phyloP scores from a whole-genome alignment of 2,888 invertebrate species.

The Cantharis rustica region DNA sequence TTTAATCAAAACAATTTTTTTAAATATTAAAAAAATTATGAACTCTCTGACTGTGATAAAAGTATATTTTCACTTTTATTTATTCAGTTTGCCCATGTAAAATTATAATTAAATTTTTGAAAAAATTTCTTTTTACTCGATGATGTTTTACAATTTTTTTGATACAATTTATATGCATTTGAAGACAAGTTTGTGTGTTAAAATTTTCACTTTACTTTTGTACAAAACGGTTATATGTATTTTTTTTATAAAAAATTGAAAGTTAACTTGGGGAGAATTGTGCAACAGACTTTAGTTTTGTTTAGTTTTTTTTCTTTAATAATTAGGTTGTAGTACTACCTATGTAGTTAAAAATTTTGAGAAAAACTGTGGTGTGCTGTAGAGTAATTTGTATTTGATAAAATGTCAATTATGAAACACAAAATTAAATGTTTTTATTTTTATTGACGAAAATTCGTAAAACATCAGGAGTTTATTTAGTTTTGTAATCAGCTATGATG shows the following conservation, averaged over 20 bases:
- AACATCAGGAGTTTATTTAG: slow-evolving; percentile 20
- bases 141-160: slow-evolving; percentile 8
- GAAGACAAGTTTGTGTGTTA: neutral
- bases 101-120: slow-evolving; percentile 32
- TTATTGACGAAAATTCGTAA: slow-evolving; percentile 19
- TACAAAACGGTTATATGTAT: neutral
- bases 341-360: neutral
- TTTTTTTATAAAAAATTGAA: neutral
- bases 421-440: neutral
- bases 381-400: neutral
- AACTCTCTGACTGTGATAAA: slow-evolving; percentile 56
- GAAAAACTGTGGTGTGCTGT: neutral
- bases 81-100: slow-evolving; percentile 17
- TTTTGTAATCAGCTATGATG: slow-evolving; percentile 22
- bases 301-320: neutral
- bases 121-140: slow-evolving; percentile 2
- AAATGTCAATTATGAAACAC: neutral
- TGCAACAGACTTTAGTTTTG: neutral
- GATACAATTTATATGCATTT: neutral
- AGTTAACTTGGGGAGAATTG: neutral
- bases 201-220: neutral
- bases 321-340: neutral
- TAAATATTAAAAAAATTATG: slow-evolving; percentile 33
- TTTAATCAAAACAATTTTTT: neutral
- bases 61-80: slow-evolving; percentile 41